Evolutionary conservation across 2,888 invertebrate genomes (phyloP).

Genomic region (Phyto melanocephala): DNA sequence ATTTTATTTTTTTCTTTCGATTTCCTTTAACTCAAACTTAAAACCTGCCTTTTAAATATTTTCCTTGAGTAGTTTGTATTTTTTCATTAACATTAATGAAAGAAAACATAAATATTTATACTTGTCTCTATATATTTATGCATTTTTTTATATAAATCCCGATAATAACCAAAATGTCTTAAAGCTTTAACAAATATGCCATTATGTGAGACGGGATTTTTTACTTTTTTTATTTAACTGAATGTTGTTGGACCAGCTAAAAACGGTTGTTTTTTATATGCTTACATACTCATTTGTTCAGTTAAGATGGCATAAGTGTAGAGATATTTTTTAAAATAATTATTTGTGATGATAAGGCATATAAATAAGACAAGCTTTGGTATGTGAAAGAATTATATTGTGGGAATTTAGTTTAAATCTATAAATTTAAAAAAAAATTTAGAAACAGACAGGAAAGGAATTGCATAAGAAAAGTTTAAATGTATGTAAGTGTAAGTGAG

Average conservation of each 20-base stretch:
- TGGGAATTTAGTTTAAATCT: slow-evolving; percentile 47
- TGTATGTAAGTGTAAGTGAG: neutral
- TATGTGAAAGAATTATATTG: slow-evolving; percentile 19
- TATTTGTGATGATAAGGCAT: slow-evolving; percentile 39
- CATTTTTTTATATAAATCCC: slow-evolving; percentile 32
- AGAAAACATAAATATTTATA: neutral
- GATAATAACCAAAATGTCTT: slow-evolving; percentile 48
- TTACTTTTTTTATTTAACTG: neutral
- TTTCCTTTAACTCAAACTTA: slow-evolving; percentile 43
- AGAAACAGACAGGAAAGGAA: neutral
- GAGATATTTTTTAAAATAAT: slow-evolving; percentile 49
- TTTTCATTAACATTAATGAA: slow-evolving; percentile 40
- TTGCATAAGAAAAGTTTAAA: slow-evolving; percentile 51
- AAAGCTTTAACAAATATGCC: slow-evolving; percentile 50
- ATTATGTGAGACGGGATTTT: slow-evolving; percentile 41
- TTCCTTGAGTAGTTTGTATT: slow-evolving; percentile 1
- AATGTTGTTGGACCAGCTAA: slow-evolving; percentile 38
- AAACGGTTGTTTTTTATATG: slow-evolving; percentile 7
- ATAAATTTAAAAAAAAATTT: slow-evolving; percentile 17
- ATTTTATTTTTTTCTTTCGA: neutral
- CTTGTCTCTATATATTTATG: neutral
- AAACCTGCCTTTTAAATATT: slow-evolving; percentile 25
- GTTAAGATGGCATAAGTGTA: slow-evolving; percentile 9
- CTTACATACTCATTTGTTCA: neutral
- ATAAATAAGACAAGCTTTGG: slow-evolving; percentile 24